Evolutionary conservation across 64 coral and sea anemone genomes (phyloP).

Genomic region (Astreopora myriophthalma): DNA sequence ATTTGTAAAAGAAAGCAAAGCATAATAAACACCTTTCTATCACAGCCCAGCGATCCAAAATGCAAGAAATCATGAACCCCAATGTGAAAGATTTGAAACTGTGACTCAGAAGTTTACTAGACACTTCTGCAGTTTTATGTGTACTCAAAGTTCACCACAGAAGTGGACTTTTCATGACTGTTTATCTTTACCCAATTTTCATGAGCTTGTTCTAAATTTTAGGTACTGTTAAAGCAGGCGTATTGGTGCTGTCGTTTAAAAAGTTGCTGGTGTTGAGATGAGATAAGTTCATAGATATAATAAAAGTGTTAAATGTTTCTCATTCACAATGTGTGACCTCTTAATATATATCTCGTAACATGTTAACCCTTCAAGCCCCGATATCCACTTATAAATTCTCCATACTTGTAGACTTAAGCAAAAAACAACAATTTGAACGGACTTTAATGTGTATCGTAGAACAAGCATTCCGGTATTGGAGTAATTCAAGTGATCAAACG

Average conservation of each 20-base stretch:
- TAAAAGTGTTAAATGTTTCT: too few species aligned
- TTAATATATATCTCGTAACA: slow-evolving; percentile 18
- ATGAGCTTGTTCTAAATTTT: slow-evolving; percentile 8
- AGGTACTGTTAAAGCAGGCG: slow-evolving; percentile 2
- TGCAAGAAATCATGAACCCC: slow-evolving; percentile 29
- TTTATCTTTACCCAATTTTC: slow-evolving; percentile 10
- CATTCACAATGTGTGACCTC: too few species aligned
- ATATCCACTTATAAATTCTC: not conserved
- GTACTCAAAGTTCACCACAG: slow-evolving; percentile 16
- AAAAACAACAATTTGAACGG: too few species aligned
- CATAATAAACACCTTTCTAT: slow-evolving; percentile 58
- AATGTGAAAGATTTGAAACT: slow-evolving; percentile 21
- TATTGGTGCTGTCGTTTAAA: slow-evolving; percentile 41
- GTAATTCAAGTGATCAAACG: too few species aligned
- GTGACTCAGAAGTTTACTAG: not conserved
- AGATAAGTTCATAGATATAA: not conserved
- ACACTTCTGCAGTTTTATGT: not conserved
- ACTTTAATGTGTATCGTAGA: too few species aligned
- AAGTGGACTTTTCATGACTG: slow-evolving; percentile 10
- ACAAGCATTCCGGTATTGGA: too few species aligned
- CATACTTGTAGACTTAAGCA: not conserved
- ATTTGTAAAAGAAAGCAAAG: slow-evolving; percentile 60
- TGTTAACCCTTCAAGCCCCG: not conserved
- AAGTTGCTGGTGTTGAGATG: slow-evolving; percentile 15
- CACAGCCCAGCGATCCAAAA: slow-evolving; percentile 38